Conservation (phyloP, 35 echinoderm and acorn worm species). For the Antedon bifida region DNA sequence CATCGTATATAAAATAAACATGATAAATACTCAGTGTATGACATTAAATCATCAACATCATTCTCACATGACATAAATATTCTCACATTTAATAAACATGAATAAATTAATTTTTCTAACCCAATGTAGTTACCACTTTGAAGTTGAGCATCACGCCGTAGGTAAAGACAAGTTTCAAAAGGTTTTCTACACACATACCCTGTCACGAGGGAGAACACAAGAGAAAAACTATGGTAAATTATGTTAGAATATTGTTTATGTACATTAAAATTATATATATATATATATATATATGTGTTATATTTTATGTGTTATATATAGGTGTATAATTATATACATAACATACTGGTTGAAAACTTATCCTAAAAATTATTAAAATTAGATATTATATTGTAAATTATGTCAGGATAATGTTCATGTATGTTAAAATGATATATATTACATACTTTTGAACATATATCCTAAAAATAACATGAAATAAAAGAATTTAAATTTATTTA, state of each 20-base stretch:
- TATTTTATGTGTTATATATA: neutral
- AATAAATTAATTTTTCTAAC: too few relatives aligned
- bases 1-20: neutral
- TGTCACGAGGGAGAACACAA: conserved; percentile 59
- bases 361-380: neutral
- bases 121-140: conserved; percentile 72
- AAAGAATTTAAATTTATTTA: neutral
- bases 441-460: neutral
- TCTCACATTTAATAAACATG: too few relatives aligned
- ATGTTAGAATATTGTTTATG: neutral
- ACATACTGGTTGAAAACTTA: too few relatives aligned
- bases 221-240: conserved; percentile 77
- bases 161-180: neutral
- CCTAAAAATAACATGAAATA: neutral
- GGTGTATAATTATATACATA: too few relatives aligned
- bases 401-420: too few relatives aligned
- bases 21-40: neutral
- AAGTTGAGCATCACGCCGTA: conserved; percentile 40
- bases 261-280: neutral
- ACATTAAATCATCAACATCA: neutral
- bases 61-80: too few relatives aligned
- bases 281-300: neutral
- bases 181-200: conserved; percentile 49
- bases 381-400: neutral
- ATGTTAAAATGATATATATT: neutral